Conservation (phyloP, 2,113 vertebrate genomes). For the Myanophis thanlyinensis region DNA sequence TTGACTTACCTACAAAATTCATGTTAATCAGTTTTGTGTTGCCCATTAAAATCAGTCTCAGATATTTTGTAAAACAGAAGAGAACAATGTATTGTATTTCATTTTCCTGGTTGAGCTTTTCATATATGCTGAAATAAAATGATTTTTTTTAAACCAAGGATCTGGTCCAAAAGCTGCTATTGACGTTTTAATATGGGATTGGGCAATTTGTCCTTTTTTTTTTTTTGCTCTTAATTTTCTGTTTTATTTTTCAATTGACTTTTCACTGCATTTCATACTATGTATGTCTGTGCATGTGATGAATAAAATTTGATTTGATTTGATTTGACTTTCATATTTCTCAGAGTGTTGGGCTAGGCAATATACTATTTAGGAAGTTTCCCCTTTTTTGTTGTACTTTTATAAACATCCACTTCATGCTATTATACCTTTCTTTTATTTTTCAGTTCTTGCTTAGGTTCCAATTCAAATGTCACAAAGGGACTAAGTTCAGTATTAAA, state of each 20-base stretch:
- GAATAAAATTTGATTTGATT: too few relatives aligned
- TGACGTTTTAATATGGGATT: too few relatives aligned
- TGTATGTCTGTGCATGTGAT: too few relatives aligned
- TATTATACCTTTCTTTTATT: background rate
- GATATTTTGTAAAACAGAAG: background rate
- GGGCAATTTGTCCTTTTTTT: too few relatives aligned
- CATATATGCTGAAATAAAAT: background rate
- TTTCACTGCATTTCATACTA: too few relatives aligned
- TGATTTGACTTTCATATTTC: too few relatives aligned
- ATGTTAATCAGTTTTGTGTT: background rate
- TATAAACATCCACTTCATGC: background rate
- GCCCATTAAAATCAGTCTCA: background rate
- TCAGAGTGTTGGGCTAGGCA: too few relatives aligned
- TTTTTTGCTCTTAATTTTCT: too few relatives aligned
- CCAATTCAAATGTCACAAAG: background rate
- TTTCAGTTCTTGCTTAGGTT: background rate
- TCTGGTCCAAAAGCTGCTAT: background rate
- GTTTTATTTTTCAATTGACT: too few relatives aligned
- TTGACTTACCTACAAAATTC: background rate
- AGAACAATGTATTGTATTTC: background rate
- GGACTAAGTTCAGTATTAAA: background rate
- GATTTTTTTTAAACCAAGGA: background rate
- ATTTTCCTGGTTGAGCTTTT: background rate
- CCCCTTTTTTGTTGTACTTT: too few relatives aligned
- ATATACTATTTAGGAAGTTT: too few relatives aligned